Conservation (phyloP, 1,140 invertebrate genomes). For the Helicorthomorpha holstii region DNA sequence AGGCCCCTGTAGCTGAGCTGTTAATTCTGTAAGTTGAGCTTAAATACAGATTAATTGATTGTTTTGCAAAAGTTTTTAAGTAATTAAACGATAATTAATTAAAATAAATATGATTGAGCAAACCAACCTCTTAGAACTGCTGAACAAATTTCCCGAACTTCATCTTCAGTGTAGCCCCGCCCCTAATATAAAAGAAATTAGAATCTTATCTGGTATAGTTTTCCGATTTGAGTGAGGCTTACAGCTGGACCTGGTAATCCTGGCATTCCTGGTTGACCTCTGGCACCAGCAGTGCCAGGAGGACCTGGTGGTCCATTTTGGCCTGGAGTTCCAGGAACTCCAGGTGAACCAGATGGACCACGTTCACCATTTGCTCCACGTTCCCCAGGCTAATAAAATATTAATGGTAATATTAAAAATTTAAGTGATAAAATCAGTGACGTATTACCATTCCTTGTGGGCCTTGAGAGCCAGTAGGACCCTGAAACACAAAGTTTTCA, state of each 20-base stretch:
- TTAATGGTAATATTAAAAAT: neutral
- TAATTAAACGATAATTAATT: neutral
- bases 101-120: neutral
- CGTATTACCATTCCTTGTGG: constrained; percentile 23
- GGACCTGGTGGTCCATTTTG: constrained; percentile 17
- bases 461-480: constrained; percentile 18
- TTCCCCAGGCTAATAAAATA: constrained; percentile 24
- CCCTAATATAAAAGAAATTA: constrained; percentile 25
- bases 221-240: constrained; percentile 10
- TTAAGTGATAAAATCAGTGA: neutral
- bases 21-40: constrained; percentile 43
- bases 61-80: constrained; percentile 27
- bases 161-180: constrained; percentile 28
- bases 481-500: constrained; percentile 8
- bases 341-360: constrained; percentile 28
- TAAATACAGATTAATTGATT: constrained; percentile 10
- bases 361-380: constrained; percentile 31
- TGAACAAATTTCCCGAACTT: constrained; percentile 35
- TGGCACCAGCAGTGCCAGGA: constrained; percentile 19
- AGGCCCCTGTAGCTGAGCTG: constrained; percentile 37
- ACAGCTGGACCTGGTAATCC: constrained; percentile 35
- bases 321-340: constrained; percentile 21
- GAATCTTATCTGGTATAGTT: constrained; percentile 1
- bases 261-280: constrained; percentile 29
- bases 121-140: constrained; percentile 33